These are phyloP conservation scores for Corythornis madagascariensis DNA, from an alignment of 2,113 vertebrate species.

Conservation along the genomic window DNA sequence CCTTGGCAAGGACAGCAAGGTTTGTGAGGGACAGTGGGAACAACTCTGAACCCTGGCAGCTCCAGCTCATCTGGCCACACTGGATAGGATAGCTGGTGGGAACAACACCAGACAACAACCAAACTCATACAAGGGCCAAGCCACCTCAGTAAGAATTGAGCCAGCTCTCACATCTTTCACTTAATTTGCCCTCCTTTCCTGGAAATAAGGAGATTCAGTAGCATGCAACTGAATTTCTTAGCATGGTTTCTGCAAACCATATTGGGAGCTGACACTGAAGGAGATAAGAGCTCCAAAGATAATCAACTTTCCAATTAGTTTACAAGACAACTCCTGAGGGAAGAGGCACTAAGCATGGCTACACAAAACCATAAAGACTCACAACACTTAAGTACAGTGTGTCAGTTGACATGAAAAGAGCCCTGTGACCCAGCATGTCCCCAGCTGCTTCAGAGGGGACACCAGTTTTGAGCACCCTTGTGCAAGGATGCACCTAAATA, in stretches of 20 bases:
- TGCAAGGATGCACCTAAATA: not conserved
- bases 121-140: not conserved
- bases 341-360: not conserved
- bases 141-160: not conserved
- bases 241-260: not conserved
- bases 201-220: not conserved
- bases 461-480: not conserved
- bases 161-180: not conserved
- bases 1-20: not conserved
- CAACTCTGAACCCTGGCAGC: not conserved
- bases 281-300: not conserved
- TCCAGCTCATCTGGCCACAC: not conserved
- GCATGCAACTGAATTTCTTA: not conserved
- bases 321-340: not conserved
- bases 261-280: not conserved
- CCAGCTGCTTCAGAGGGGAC: not conserved
- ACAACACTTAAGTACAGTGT: not conserved
- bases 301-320: not conserved
- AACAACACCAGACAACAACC: not conserved
- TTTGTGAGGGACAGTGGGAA: not conserved
- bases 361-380: not conserved
- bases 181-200: not conserved
- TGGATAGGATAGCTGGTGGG: not conserved
- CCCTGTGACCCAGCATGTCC: not conserved
- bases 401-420: not conserved